Evolutionary conservation across 2,888 invertebrate genomes (phyloP).

Genomic region (Meta bourneti): DNA sequence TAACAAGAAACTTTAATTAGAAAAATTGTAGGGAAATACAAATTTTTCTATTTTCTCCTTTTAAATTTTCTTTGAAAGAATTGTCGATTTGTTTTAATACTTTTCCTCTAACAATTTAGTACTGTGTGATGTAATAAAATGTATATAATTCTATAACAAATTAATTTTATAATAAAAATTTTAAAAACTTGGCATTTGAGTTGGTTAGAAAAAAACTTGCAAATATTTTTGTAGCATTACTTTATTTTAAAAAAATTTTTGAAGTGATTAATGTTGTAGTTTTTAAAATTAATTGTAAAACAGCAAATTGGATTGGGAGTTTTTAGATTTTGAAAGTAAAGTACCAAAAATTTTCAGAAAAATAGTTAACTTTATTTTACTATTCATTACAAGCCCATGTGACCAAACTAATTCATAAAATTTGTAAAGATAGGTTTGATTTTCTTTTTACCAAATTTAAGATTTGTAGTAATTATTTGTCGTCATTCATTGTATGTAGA

Average conservation of each 20-base stretch:
- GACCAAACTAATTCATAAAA: neutral
- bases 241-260: neutral
- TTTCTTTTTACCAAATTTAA: neutral
- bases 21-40: slow-evolving; percentile 6
- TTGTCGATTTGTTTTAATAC: neutral
- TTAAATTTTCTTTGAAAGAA: neutral
- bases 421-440: neutral
- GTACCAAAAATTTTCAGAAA: neutral
- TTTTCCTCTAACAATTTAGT: neutral
- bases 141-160: slow-evolving; percentile 24
- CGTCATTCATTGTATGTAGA: slow-evolving; percentile 56
- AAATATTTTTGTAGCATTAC: neutral
- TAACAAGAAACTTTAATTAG: slow-evolving; percentile 2
- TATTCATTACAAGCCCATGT: neutral
- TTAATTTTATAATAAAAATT: slow-evolving; percentile 46
- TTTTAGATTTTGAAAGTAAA: neutral
- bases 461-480: slow-evolving; percentile 39
- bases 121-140: slow-evolving; percentile 20
- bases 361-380: neutral
- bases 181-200: neutral
- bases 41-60: slow-evolving; percentile 14
- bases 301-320: neutral
- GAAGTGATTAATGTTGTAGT: neutral
- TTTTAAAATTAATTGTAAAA: neutral
- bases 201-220: neutral